Evolutionary conservation across 1,140 invertebrate species (phyloP).

Genomic region (Mylabris phalerata): DNA sequence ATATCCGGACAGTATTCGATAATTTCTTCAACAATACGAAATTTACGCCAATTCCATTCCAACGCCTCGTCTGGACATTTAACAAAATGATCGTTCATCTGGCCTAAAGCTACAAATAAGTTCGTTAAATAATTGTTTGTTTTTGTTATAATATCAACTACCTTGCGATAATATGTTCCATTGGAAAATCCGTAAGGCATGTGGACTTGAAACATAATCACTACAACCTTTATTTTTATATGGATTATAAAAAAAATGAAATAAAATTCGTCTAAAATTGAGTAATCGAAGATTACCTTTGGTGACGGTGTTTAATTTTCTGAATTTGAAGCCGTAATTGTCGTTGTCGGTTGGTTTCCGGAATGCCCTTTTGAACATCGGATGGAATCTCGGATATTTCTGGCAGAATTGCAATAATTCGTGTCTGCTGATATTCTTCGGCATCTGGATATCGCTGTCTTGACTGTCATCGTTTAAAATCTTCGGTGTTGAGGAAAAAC

Average conservation of each 20-base stretch:
- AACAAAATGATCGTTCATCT: slow-evolving; percentile 67
- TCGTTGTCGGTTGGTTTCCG: slow-evolving; percentile 15
- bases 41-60: slow-evolving; percentile 60
- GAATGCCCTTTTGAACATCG: slow-evolving; percentile 46
- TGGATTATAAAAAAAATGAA: slow-evolving; percentile 23
- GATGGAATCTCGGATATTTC: slow-evolving; percentile 41
- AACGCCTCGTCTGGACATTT: slow-evolving; percentile 63
- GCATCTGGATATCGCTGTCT: slow-evolving; percentile 53
- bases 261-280: slow-evolving; percentile 16
- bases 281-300: slow-evolving; percentile 33
- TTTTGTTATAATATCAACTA: slow-evolving; percentile 36
- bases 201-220: slow-evolving; percentile 35
- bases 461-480: slow-evolving; percentile 58
- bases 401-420: slow-evolving; percentile 50
- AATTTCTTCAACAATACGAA: slow-evolving; percentile 67
- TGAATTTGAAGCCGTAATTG: slow-evolving; percentile 38
- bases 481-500: slow-evolving; percentile 62
- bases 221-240: slow-evolving; percentile 38
- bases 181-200: slow-evolving; percentile 57
- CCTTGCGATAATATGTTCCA: slow-evolving; percentile 75
- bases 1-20: slow-evolving; percentile 61
- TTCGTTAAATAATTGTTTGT: neutral
- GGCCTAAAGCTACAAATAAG: slow-evolving; percentile 51
- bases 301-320: slow-evolving; percentile 45
- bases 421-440: slow-evolving; percentile 44